Conservation (phyloP, 1,140 invertebrate species). For the Panonychus citri region DNA sequence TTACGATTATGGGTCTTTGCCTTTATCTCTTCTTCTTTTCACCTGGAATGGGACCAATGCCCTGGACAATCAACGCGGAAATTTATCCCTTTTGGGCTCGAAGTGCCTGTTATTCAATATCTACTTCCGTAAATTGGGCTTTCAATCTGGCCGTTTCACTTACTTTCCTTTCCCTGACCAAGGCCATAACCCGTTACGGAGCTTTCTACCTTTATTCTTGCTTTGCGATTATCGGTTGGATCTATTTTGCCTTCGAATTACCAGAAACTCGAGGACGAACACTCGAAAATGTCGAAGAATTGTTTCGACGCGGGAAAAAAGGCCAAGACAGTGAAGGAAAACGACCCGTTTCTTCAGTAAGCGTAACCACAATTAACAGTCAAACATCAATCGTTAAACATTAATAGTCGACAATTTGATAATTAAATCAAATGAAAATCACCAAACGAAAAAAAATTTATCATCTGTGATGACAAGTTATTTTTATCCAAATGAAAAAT, state of each 20-base stretch:
- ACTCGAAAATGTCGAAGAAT: slow-evolving; percentile 27
- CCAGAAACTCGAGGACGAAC: slow-evolving; percentile 32
- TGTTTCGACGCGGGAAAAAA: slow-evolving; percentile 1
- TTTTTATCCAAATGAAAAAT: too few relatives aligned
- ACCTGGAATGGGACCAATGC: slow-evolving; percentile 37
- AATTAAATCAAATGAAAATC: too few relatives aligned
- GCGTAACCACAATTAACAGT: too few relatives aligned
- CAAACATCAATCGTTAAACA: too few relatives aligned
- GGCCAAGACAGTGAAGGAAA: too few relatives aligned
- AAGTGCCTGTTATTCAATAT: slow-evolving; percentile 30
- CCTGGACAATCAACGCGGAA: slow-evolving; percentile 40
- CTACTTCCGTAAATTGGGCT: slow-evolving; percentile 35
- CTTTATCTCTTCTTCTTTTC: slow-evolving; percentile 31
- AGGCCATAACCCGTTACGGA: slow-evolving; percentile 28
- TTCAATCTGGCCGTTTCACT: slow-evolving; percentile 34
- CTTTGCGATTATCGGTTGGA: slow-evolving; percentile 26
- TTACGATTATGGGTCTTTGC: slow-evolving; percentile 28
- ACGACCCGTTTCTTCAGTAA: too few relatives aligned
- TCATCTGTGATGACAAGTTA: too few relatives aligned
- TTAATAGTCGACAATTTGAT: too few relatives aligned
- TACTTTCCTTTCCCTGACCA: slow-evolving; percentile 31
- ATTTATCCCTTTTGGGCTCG: slow-evolving; percentile 38
- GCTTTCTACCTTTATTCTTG: slow-evolving; percentile 30
- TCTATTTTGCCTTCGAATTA: slow-evolving; percentile 26
- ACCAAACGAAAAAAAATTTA: too few relatives aligned